Conservation (phyloP, 2,797 vertebrate genomes). For the Pseudochirops corinnae region DNA sequence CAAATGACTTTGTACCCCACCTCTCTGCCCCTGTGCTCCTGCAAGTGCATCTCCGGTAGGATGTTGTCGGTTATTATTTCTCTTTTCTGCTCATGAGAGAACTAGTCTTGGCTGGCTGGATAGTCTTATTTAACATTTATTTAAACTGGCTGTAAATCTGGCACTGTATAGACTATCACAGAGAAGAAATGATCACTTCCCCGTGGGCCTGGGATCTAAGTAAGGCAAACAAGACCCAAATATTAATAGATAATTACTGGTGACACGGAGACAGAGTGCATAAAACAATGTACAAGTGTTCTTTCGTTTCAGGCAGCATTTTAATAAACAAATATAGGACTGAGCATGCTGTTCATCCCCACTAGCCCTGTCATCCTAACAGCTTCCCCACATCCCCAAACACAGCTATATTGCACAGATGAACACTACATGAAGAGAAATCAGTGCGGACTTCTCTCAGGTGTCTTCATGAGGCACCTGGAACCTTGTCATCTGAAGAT, state of each 20-base stretch:
- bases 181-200: conserved; percentile 1
- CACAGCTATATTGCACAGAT: conserved; percentile 70
- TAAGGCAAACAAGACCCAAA: conserved; percentile 17
- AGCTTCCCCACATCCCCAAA: conserved; percentile 69
- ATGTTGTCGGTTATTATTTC: conserved; percentile 75
- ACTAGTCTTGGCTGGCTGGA: conserved; percentile 67
- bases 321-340: conserved; percentile 77
- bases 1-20: conserved; percentile 50
- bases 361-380: conserved; percentile 56
- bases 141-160: conserved; percentile 11
- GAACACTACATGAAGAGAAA: conserved; percentile 67
- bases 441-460: conserved; percentile 44
- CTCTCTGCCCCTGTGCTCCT: conserved; percentile 26
- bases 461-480: conserved; percentile 57
- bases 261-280: conserved; percentile 57
- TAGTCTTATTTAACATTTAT: conserved; percentile 33
- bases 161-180: conserved; percentile 15
- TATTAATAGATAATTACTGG: conserved; percentile 81
- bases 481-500: conserved; percentile 74
- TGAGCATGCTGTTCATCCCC: conserved; percentile 59
- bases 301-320: conserved; percentile 66
- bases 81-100: conserved; percentile 73
- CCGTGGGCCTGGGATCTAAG: background rate
- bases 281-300: conserved; percentile 63
- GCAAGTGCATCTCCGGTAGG: conserved; percentile 54